A percentile compares a stretch with the other conserved stretches of the same genome.
phyloP scores from a whole-genome alignment of 2,113 vertebrate genomes.

The Bagarius yarrelli region DNA sequence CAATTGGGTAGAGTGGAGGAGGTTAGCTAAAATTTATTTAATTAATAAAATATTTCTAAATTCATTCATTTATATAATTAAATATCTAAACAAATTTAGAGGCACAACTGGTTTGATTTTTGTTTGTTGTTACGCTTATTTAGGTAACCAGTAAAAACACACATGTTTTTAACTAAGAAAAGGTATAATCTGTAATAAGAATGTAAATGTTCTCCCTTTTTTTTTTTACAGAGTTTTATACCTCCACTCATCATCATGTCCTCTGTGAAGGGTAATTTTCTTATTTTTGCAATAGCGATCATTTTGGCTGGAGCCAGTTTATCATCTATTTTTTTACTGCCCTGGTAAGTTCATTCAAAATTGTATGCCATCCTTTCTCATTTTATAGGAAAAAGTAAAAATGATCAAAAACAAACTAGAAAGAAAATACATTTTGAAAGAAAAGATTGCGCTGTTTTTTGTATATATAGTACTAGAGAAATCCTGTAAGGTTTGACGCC shows the following conservation, averaged over 20 bases:
- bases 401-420: background rate
- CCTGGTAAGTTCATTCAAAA: constrained; percentile 58
- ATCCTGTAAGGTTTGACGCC: no score
- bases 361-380: background rate
- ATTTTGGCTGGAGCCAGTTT: constrained; percentile 61
- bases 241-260: constrained; percentile 58
- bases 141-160: background rate
- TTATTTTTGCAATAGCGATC: constrained; percentile 49
- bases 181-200: no score
- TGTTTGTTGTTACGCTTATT: no score
- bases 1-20: background rate
- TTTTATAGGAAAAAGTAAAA: background rate
- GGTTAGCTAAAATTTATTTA: background rate
- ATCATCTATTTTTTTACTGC: constrained; percentile 61
- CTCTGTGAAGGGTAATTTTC: constrained; percentile 51
- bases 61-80: no score
- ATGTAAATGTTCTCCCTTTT: constrained; percentile 9
- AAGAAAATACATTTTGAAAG: background rate
- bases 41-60: background rate
- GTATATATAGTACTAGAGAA: no score
- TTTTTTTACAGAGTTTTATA: constrained; percentile 57
- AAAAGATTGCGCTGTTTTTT: background rate
- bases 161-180: no score
- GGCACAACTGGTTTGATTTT: background rate
- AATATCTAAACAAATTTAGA: background rate